Conservation (phyloP, 2,797 vertebrate species). For the Centroberyx gerrardi region DNA sequence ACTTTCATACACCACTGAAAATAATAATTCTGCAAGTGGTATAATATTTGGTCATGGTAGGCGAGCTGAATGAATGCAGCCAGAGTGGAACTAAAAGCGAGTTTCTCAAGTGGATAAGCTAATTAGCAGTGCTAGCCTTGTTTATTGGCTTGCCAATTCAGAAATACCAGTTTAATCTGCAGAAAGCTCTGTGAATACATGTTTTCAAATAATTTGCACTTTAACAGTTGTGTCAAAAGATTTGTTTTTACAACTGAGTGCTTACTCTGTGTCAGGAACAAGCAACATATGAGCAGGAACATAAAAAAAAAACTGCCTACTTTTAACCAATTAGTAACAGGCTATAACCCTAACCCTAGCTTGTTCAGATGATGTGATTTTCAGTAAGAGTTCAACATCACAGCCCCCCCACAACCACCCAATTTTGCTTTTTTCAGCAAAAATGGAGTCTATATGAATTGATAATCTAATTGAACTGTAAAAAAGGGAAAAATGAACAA, state of each 20-base stretch:
- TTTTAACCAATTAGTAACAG: neutral
- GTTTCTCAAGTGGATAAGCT: slow-evolving; percentile 46
- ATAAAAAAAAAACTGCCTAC: slow-evolving; percentile 12
- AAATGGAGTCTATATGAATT: too few species aligned
- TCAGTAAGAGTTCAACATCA: too few species aligned
- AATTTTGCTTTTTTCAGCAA: too few species aligned
- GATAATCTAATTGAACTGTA: too few species aligned
- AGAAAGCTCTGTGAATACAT: neutral
- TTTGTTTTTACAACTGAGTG: neutral
- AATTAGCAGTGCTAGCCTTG: slow-evolving; percentile 32
- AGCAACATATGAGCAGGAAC: neutral
- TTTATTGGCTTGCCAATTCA: slow-evolving; percentile 15
- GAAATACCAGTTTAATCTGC: slow-evolving; percentile 9
- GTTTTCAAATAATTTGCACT: neutral
- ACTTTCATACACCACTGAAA: slow-evolving; percentile 12
- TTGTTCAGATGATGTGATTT: too few species aligned
- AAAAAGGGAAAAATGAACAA: too few species aligned
- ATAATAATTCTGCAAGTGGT: slow-evolving; percentile 15
- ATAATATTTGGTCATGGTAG: slow-evolving; percentile 20
- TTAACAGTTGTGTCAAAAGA: neutral
- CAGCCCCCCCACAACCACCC: too few species aligned
- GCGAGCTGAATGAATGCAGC: slow-evolving; percentile 34
- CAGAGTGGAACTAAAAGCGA: slow-evolving; percentile 29
- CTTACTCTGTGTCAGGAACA: too few species aligned
- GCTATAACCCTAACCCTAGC: too few species aligned